Base-by-base conservation (phyloP, 1,140 invertebrate genomes). In the Cydia fagiglandana region DNA sequence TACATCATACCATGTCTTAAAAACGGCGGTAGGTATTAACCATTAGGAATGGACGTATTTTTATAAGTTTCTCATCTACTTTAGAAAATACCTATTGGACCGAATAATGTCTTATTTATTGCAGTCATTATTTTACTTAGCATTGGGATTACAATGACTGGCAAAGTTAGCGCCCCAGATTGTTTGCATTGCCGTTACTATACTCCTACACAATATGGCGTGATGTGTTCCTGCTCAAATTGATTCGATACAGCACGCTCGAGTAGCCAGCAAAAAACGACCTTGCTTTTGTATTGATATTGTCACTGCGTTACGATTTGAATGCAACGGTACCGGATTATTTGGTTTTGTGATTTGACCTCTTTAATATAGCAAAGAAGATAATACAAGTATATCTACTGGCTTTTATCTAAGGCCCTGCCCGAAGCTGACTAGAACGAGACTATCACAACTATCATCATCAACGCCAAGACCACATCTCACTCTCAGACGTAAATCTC, bases 141-240 rank as follows among this genome's bases (percentile, higher is more conserved):
- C 38, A 41, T 7, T 41, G 45, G 45, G 10, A 47, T 24, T 20
- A 24, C 56, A 12, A 61, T 61, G 56, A 61, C 56, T 20, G 56
- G 56, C 56, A 61, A 20, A 10, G 20, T 56, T 15, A 34, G 2
- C 64, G 64, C 28, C 64, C 64, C 24, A 70, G 66, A 70, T 70
- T 70, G 34, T 38, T 70, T 38, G 66, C 34, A 70, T 70, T 70
- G 66, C 66, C 66, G 66, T 70, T 70, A 70, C n/a, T 70, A 70
- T n/a, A 45, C 66, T n/a, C n/a, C 66, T 41, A 70, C 34, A 70
- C 66, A 41, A 70, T 41, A 66, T n/a, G 10, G 28, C 64, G 34
- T 45, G 66, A 70, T 70, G 66, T 70, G 34, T 70, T 70, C 34
- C 34, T 70, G 30, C 34, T 38, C n/a, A 38, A 45, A 70, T 41